Percentiles rank a stretch among this genome's conserved stretches.
These are phyloP conservation scores for Macrophya annulata DNA, from an alignment of 2,888 invertebrate genomes.

Conservation along the genomic window DNA sequence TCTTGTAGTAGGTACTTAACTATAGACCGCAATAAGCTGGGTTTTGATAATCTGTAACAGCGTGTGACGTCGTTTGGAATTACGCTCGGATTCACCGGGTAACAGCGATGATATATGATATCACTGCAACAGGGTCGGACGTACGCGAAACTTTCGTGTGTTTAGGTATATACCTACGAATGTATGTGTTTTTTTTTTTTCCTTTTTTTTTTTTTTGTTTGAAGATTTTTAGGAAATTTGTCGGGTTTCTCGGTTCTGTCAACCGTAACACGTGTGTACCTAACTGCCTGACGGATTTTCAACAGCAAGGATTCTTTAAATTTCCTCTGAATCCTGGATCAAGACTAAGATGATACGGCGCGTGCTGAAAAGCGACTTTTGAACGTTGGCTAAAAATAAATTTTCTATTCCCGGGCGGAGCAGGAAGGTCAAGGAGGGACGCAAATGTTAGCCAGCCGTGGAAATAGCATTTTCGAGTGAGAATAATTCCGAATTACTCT, in stretches of 20 bases:
- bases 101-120: neutral
- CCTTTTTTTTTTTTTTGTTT: neutral
- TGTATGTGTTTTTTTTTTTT: neutral
- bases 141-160: neutral
- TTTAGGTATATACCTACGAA: neutral
- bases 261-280: neutral
- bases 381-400: constrained; percentile 69
- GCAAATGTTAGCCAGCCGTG: constrained; percentile 56
- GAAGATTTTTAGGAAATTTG: neutral
- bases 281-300: neutral
- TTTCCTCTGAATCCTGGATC: constrained; percentile 32
- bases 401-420: constrained; percentile 69
- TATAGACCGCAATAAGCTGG: neutral
- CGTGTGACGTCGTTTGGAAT: constrained; percentile 31
- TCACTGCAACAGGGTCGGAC: neutral
- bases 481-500: constrained; percentile 43
- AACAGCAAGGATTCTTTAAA: constrained; percentile 8
- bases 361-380: constrained; percentile 61
- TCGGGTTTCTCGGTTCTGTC: neutral
- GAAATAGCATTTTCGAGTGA: constrained; percentile 48
- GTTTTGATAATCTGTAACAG: constrained; percentile 29
- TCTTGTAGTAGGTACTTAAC: neutral
- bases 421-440: constrained; percentile 72
- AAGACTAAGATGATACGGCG: constrained; percentile 53
- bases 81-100: neutral